Conservation (phyloP, 2,113 vertebrate genomes). For the Echinops telfairi region DNA sequence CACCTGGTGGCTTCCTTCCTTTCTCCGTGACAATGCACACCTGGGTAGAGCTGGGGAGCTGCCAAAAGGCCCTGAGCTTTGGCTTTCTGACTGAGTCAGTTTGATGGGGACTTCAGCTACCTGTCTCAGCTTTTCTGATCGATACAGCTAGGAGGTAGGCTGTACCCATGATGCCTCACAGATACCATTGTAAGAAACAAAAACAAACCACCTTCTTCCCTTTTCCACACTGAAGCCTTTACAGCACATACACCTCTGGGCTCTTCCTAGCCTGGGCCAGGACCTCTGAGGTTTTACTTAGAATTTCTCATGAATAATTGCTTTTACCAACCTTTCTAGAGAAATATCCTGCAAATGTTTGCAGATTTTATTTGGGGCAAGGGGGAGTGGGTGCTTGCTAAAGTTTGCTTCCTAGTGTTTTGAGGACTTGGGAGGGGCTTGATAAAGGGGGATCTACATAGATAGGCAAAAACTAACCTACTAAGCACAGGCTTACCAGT, state of each 20-base stretch:
- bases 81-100: not conserved
- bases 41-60: not conserved
- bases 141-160: not conserved
- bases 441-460: constrained; percentile 21
- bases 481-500: constrained; percentile 9
- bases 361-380: not conserved
- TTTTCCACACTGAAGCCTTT: not conserved
- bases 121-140: not conserved
- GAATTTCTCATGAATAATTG: constrained; percentile 35
- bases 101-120: not conserved
- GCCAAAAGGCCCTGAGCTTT: not conserved
- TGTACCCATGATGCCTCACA: not conserved
- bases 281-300: constrained; percentile 48
- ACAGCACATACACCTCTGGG: not conserved
- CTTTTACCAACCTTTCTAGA: constrained; percentile 49
- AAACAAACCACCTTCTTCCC: not conserved
- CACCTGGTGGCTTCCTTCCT: constrained; percentile 73
- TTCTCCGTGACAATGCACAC: constrained; percentile 5
- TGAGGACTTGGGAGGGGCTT: constrained; percentile 19
- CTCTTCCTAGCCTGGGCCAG: not conserved
- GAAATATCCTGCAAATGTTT: constrained; percentile 18
- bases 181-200: not conserved
- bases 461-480: constrained; percentile 46
- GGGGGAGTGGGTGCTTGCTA: not conserved
- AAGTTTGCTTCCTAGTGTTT: constrained; percentile 34